Conservation (phyloP, 2,888 invertebrate species). For the Rapana venosa region DNA sequence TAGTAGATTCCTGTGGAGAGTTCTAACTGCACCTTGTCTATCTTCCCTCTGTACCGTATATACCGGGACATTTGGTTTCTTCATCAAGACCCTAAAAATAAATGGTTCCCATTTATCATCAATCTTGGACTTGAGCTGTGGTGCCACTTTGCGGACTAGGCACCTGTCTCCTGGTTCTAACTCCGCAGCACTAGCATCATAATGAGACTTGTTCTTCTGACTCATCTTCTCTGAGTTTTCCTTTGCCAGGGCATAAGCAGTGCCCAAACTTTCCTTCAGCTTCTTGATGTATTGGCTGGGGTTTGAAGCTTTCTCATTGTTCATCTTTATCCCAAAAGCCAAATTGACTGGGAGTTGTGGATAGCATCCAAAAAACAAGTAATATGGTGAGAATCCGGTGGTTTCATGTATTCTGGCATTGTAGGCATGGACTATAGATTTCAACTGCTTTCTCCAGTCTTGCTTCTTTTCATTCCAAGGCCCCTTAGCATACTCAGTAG, state of each 20-base stretch:
- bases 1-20: conserved; percentile 15
- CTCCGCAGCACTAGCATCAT: conserved; percentile 4
- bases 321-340: neutral
- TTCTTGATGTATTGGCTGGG: neutral
- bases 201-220: conserved; percentile 4
- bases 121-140: neutral
- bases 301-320: neutral
- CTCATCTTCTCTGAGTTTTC: neutral
- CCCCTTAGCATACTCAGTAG: conserved; percentile 6
- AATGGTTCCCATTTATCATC: conserved; percentile 21
- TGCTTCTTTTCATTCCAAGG: neutral
- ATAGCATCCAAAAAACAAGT: conserved; percentile 23
- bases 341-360: conserved; percentile 13
- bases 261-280: neutral
- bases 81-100: neutral
- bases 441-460: conserved; percentile 19
- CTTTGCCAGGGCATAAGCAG: neutral
- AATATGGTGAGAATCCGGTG: conserved; percentile 14
- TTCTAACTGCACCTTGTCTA: neutral
- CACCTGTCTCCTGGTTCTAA: neutral
- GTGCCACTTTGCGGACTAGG: conserved; percentile 12
- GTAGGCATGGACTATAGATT: conserved; percentile 9
- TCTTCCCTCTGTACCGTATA: neutral
- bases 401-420: neutral
- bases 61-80: neutral